Conservation (phyloP, 1,140 invertebrate genomes). For the Cephus cinctus region DNA sequence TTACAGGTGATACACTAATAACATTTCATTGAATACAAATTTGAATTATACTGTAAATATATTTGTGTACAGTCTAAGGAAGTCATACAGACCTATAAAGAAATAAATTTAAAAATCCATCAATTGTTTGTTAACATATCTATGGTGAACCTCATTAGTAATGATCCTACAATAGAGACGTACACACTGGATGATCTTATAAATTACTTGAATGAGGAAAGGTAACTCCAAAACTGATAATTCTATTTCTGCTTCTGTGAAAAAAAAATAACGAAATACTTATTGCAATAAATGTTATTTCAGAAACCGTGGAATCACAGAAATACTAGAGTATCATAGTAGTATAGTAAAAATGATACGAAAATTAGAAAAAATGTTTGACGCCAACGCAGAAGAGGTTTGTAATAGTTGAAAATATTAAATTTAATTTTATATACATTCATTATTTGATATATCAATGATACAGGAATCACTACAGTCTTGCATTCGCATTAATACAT, state of each 20-base stretch:
- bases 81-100: constrained; percentile 8
- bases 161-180: not conserved
- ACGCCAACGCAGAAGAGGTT: constrained; percentile 1
- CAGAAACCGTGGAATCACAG: not conserved
- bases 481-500: not conserved
- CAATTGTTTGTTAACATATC: constrained; percentile 7
- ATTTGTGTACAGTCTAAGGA: constrained; percentile 8
- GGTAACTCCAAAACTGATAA: no score
- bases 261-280: not conserved
- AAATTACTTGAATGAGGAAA: constrained; percentile 1
- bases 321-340: not conserved
- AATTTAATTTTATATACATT: not conserved
- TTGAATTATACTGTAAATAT: not conserved
- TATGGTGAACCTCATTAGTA: constrained; percentile 3
- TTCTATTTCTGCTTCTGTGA: not conserved
- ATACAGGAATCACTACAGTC: not conserved
- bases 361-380: not conserved
- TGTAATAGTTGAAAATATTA: not conserved
- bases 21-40: not conserved
- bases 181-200: constrained; percentile 9
- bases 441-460: not conserved
- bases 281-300: no score
- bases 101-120: constrained; percentile 2
- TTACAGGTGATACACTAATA: not conserved
- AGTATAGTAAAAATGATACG: not conserved